Evolutionary conservation across 2,888 invertebrate genomes (phyloP), one percentile per base, ranked within the genome.

Genomic region (Digitonthophagus gazella): DNA sequence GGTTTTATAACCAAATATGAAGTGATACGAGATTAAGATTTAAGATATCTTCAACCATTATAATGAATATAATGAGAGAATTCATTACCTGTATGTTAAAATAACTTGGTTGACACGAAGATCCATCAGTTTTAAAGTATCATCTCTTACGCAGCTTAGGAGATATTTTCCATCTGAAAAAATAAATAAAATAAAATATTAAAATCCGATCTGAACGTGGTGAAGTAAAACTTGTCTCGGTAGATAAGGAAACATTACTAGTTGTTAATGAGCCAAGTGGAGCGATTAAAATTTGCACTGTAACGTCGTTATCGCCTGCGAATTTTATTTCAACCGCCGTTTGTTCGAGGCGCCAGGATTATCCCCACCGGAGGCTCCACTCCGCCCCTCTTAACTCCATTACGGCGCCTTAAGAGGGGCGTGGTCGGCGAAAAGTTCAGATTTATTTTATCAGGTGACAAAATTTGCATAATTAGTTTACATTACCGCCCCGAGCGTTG

Each of bases 101-200:
- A 96, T 89, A 71, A 97, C 93, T 83, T 93, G 92, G 85, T 95
- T 97, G 91, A 93, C 96, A 80, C 98, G 89, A 73, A 98, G 87
- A 85, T 99, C 98, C 81, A 99, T 89, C 68, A 98, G 86, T 82
- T 95, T 95, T 76, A 99, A 88, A 15, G 96, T 95, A 84, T 98
- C 97, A 83, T 98, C 98, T 77, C 98, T 87, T 67, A 96, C 94
- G 82, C 97, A 97, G 79, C 93, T 92, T 79, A 98, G 85, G 75
- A 99, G 87, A 83, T 92, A 93, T 84, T 92, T 92, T 76, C 92
- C 91, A 86, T 97, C 97, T 95, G 88, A 72, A 84, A 3, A 16
- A n/a, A n/a, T n/a, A n/a, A n/a, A n/a, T n/a, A n/a, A n/a, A n/a
- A n/a, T n/a, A n/a, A n/a, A n/a, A n/a, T n/a, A n/a, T n/a, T n/a